Percentiles rank a stretch among this genome's conserved stretches.
These are phyloP conservation scores for Triplophysa tibetana DNA, from an alignment of 2,113 vertebrate species.

Conservation along the genomic window DNA sequence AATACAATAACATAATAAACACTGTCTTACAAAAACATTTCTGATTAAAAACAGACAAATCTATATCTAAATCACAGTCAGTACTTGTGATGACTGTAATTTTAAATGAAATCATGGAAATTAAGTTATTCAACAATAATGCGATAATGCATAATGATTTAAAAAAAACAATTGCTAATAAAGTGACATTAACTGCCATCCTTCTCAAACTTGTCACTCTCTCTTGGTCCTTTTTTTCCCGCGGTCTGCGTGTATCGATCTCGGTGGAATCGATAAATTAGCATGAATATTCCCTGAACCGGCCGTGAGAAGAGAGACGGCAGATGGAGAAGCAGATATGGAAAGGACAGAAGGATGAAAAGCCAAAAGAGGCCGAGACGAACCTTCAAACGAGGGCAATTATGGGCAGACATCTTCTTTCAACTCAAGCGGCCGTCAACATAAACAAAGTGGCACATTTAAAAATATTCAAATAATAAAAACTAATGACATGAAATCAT, in stretches of 20 bases:
- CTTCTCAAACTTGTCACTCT: conserved; percentile 42
- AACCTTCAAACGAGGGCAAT: conserved; percentile 15
- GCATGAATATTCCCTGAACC: conserved; percentile 71
- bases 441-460: neutral
- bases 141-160: neutral
- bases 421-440: neutral
- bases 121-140: neutral
- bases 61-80: neutral
- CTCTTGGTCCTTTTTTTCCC: conserved; percentile 51
- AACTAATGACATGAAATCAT: neutral
- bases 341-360: conserved; percentile 34
- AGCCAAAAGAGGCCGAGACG: conserved; percentile 24
- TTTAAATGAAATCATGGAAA: neutral
- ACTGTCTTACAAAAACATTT: neutral
- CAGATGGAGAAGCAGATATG: conserved; percentile 61
- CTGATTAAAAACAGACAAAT: neutral
- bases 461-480: neutral
- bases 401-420: conserved; percentile 25
- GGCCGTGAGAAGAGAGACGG: conserved; percentile 47
- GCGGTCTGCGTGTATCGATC: conserved; percentile 69
- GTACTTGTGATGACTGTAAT: neutral
- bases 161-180: neutral
- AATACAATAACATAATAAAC: neutral
- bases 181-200: conserved; percentile 17
- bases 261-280: conserved; percentile 70